These are phyloP conservation scores for Pyralis farinalis DNA, from an alignment of 2,888 invertebrate genomes.

Conservation along the genomic window DNA sequence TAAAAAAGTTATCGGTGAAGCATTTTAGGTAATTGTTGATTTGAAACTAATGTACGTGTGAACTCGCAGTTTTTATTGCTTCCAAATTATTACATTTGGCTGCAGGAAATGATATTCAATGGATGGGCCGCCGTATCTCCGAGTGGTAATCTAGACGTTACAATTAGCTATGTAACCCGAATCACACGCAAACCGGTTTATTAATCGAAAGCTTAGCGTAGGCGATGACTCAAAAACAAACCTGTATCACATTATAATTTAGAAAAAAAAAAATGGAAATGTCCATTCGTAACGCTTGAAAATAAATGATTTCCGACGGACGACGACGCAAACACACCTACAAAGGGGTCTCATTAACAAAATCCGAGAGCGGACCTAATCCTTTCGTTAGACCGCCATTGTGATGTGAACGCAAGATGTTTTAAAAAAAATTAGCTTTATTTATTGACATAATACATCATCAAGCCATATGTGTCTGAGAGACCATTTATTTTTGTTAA, in stretches of 20 bases:
- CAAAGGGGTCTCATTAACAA: constrained; percentile 70
- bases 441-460: constrained; percentile 40
- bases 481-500: constrained; percentile 3
- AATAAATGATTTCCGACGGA: constrained; percentile 68
- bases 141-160: constrained; percentile 1
- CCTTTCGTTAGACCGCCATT: constrained; percentile 75
- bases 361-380: constrained; percentile 67
- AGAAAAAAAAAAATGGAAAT: constrained; percentile 55
- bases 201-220: constrained; percentile 28
- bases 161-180: constrained; percentile 6
- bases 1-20: no score
- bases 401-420: constrained; percentile 33
- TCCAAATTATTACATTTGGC: no score
- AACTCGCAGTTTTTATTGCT: no score
- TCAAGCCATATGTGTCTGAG: constrained; percentile 16
- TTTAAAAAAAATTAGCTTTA: constrained; percentile 31
- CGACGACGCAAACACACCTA: constrained; percentile 43
- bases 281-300: constrained; percentile 60
- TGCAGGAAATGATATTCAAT: no score
- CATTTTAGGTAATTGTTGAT: no score
- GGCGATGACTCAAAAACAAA: constrained; percentile 47
- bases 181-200: constrained; percentile 10
- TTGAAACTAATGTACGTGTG: no score
- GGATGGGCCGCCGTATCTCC: no score
- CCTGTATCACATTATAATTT: constrained; percentile 39